Evolutionary conservation across 2,888 invertebrate genomes (phyloP), one percentile per base, ranked within the genome.

Genomic region (Drosophila nr. medialis): DNA sequence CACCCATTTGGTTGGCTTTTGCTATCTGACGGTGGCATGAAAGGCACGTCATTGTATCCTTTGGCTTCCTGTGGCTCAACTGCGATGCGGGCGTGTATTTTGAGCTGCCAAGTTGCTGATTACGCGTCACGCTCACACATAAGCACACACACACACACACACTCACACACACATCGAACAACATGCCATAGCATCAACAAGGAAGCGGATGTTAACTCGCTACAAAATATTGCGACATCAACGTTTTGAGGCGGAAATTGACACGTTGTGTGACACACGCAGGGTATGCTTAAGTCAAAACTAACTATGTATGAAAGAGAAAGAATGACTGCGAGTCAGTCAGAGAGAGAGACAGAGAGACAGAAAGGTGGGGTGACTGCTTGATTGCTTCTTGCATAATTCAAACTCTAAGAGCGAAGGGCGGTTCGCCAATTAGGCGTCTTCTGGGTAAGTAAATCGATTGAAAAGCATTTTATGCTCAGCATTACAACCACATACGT

Each of bases 171-270:
- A 38, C 10, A 34, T 30, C 45, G 56, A 48, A 54, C 34, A 59
- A 32, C 55, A 85, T 67, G 81, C 74, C 78, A 77, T 71, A 67
- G 65, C 77, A 70, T 66, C 69, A 60, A 64, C 69, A 59, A 64
- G 80, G 70, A 80, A 66, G 56, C 61, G 73, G 64, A 72, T 59
- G 73, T 34, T 48, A 77, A 70, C 53, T 61, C 71, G 68, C 55
- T 66, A 64, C 49, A 64, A 74, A 80, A 77, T 71, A 69, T 66
- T 77, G 59, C 64, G 66, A 72, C 86, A 77, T 76, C 78, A 88
- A 74, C 81, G 83, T 86, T 86, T 69, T 78, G 71, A 76, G 72
- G 66, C 89, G 85, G 85, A 85, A 85, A 85, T 89, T 86, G 84
- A 83, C 75, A 72, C 78, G 77, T 56, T 73, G 61, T 65, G 65